Evolutionary conservation across 2,113 vertebrate genomes (phyloP), one percentile per base, ranked within the genome.

Genomic region (Cavia aperea): DNA sequence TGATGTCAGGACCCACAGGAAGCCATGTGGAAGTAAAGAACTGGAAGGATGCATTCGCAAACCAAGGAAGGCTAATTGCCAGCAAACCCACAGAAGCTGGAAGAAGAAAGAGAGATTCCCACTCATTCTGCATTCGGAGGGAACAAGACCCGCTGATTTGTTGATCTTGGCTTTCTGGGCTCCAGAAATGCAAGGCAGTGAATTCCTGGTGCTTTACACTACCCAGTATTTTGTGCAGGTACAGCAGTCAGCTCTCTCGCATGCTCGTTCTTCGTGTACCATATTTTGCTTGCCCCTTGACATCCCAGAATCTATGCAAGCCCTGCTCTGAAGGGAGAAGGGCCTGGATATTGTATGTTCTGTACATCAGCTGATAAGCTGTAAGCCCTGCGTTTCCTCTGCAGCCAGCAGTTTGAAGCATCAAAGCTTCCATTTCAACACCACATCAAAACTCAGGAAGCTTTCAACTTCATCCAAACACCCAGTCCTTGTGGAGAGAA

Each of bases 401-500:
- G 5, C 90, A 95, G 95, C 95, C 93, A 95, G 93, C 95, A 95
- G 96, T 96, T 60, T 77, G 90, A 93, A 93, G 85, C 97, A 79
- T 96, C 96, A 97, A 96, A 96, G 88, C 88, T 95, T 94, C 94
- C 96, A 93, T 95, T 97, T 96, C 68, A 94, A 85, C 60, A 86
- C 94, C 93, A 92, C 89, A 95, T 96, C 95, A 97, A 97, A 95
- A 96, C 43, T 92, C 90, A 84, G 91, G 95, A 96, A 96, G 86
- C 73, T 92, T 89, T 87, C 89, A 93, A 43, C 26, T 94, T 88
- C 78, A 95, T 86, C 86, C 95, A 96, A 96, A 96, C 56, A 95
- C 23, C 92, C 95, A 89, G 90, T 75, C 83, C 70, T 84, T 33
- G 77, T 86, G 72, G 89, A 96, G 94, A 97, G 94, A 95, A 96